Evolutionary conservation across 2,888 invertebrate species (phyloP), one percentile per base, ranked within the genome.

Genomic region (Nephrotoma appendiculata): DNA sequence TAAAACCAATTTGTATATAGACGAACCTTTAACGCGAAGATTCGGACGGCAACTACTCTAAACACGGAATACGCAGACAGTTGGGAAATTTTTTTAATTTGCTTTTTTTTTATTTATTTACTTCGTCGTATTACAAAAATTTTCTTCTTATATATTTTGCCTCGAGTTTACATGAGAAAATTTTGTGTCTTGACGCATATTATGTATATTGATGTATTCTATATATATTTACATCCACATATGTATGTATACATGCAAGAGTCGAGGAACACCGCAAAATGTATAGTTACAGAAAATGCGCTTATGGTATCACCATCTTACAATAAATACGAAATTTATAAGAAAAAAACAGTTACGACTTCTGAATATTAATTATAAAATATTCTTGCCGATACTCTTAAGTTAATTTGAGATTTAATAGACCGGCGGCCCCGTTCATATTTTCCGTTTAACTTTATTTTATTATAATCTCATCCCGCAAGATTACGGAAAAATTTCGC

Each of bases 31-130:
- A 42, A 84, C 84, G 84, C 43, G 84, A 41, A 43, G 43, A 84
- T 84, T 84, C 84, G 84, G 84, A 84, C 84, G 84, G 84, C 42
- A 84, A 84, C 84, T 84, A 84, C 84, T 71, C 71, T 71, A 71
- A 71, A 31, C 71, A 71, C 71, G 11, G 71, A 71, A 71, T 71
- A 71, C 71, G 71, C 71, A 71, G 71, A 71, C 71, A 71, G 71
- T 71, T 71, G 71, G 71, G 71, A 71, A 71, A 71, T 71, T 71
- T 15, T 52, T 52, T 52, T 52, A 9, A 44, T 44, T 44, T 44
- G 6, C 44, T 71, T 71, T 71, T 71, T 71, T 71, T 71, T 71
- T 71, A 71, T 71, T 71, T 71, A 71, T 71, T 71, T 71, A 71
- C 31, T 71, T 71, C 71, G 71, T 71, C 71, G 71, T 71, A 71